Base-by-base conservation (phyloP, 64 coral and sea anemone genomes). In the Dendrophyllia cribrosa region DNA sequence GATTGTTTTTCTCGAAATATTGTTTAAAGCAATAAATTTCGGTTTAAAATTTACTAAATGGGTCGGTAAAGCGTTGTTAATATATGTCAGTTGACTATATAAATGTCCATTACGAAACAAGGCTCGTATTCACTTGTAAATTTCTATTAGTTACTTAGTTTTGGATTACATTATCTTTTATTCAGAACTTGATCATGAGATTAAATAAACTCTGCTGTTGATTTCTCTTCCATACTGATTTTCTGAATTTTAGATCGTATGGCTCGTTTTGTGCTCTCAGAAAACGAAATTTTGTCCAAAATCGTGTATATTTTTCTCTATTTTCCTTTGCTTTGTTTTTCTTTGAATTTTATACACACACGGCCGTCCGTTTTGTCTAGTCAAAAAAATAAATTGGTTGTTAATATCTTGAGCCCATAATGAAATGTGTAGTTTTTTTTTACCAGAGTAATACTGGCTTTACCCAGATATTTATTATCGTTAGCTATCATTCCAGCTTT, bases 1-100 rank as follows among this genome's bases (percentile, higher is more conserved):
- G 61, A 95, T 90, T 95, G 82, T 95, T 74, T 85, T 79, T 80
- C 59, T 58, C 65, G 68, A 86, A 76, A 77, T 87, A 51, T 63
- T 76, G 59, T 76, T 43, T 59, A 13, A 75, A 49, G 62, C 26
- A 56, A 53, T 19, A 56, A 13, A 47, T 83, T 91, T 66, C 16
- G n/a, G 10, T 22, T 71, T 81, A 34, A 59, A 67, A 70, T 26
- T 63, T 2, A 34, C 7, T 13, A 22, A 45, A 88, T 50, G 87
- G 87, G 51, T 65, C n/a, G 82, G 55, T 75, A 2, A 61, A 84
- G 49, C 83, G 77, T 49, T 84, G 62, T 5, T 23, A 64, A 50
- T 68, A 22, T 75, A 21, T 50, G 17, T 16, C n/a, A 24, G 82
- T 9, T 56, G 43, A 34, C 34, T 34, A 34, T 12, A 74, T 14